phyloP scores from a whole-genome alignment of 2,888 invertebrate genomes.

The Polia nebulosa region DNA sequence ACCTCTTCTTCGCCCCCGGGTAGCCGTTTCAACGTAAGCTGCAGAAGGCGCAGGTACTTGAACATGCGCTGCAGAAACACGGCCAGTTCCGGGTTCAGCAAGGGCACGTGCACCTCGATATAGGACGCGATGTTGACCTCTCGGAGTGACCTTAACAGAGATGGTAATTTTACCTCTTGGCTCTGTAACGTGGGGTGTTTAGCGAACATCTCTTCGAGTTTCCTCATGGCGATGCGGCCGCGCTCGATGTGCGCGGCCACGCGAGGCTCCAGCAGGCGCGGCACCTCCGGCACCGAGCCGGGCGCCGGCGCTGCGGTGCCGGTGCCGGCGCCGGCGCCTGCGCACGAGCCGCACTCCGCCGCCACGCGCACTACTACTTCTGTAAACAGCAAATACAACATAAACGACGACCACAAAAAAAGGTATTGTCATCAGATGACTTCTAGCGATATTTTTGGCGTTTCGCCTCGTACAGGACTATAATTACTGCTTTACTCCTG shows the following conservation, averaged over 20 bases:
- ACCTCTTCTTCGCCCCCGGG: conserved; percentile 47
- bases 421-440: not conserved
- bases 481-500: too few species aligned
- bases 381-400: not conserved
- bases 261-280: conserved; percentile 89
- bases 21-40: not conserved
- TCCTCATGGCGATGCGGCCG: conserved; percentile 94
- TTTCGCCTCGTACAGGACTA: too few species aligned
- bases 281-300: conserved; percentile 68
- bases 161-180: conserved; percentile 89
- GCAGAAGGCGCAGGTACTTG: conserved; percentile 6
- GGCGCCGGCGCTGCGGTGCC: not conserved
- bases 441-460: too few species aligned
- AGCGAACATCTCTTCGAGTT: conserved; percentile 95
- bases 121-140: conserved; percentile 5
- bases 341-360: conserved; percentile 15
- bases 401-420: not conserved
- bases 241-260: conserved; percentile 95
- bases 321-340: not conserved
- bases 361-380: conserved; percentile 23
- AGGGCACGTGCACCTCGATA: conserved; percentile 6
- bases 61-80: conserved; percentile 15
- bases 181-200: conserved; percentile 94
- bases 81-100: conserved; percentile 18
- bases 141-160: conserved; percentile 49